Evolutionary conservation across 2,797 vertebrate species (phyloP), one percentile per base, ranked within the genome.

Genomic region (Masticophis lateralis): DNA sequence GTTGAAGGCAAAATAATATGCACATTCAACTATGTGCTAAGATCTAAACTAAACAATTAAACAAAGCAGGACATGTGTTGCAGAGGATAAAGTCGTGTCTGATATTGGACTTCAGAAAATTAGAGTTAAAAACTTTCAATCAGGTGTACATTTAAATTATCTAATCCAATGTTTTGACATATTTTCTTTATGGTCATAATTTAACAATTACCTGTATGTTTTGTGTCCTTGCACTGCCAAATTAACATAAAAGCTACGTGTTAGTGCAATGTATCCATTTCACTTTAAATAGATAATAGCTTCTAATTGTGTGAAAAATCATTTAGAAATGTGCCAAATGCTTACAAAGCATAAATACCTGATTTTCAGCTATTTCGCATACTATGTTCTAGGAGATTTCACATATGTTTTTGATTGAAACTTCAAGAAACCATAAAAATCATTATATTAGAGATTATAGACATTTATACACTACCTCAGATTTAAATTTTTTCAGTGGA

Each of bases 71-170:
- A 18, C 18, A 14, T 91, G 37, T 27, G 53, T 55, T 95, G 53
- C 66, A 28, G 43, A 27, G 32, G 94, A 96, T 95, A 97, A 96
- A n/a, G 90, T 94, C 92, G 79, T 16, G 66, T 13, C 27, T 96
- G 93, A 94, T 0, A 0, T 27, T 86, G 90, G 47, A 7, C 79
- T 83, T 83, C 47, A 83, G 37, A 47, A 47, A 47, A 83, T 47
- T 5, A 47, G 43, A 43, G 37, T 93, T 96, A 95, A 94, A 94
- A 94, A 89, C 22, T 28, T 95, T 94, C 93, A 79, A 22, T 93
- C 91, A 94, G 93, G 43, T 55, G 83, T 87, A 89, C 96, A 92
- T 14, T 60, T 3, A 66, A 27, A 87, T 95, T 96, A 93, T 93
- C 18, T 83, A 93, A 61, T 37, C 28, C 25, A 94, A 94, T 10